Evolutionary conservation across 2,888 invertebrate species (phyloP), one percentile per base, ranked within the genome.

Genomic region (Eilema sororculum): DNA sequence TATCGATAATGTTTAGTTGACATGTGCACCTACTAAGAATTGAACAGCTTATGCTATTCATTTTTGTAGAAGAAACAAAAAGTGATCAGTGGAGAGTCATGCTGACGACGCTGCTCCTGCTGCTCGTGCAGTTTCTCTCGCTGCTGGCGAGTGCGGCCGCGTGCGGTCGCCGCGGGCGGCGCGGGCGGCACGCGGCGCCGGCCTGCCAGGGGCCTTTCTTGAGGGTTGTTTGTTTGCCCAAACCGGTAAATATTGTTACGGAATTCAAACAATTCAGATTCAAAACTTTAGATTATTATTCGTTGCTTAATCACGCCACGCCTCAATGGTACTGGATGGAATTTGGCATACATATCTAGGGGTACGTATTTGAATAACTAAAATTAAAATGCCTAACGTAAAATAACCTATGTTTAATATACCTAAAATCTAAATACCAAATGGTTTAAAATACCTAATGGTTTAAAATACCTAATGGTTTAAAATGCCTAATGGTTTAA

Each of bases 61-160:
- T 56, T 33, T 1, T 65, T 24, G 2, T 20, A 65, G 65, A 30
- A 57, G 10, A 57, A 65, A 57, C 16, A 65, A 65, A 30, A 65
- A 65, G 10, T 65, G 16, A 37, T 4, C 9, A n/a, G 13, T 24
- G 16, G 33, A 30, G 13, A 22, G 3, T n/a, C 3, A 57, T 57
- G 65, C 9, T 30, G 24, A 65, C 9, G 33, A 37, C 57, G 57
- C 5, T 65, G 33, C 4, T 22, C 33, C 33, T 65, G 24, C 10
- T 65, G 20, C 12, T 57, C 20, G 57, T 65, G 3, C 24, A 33
- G 0, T 16, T 65, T 3, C 8, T 28, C 22, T 30, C 52, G 13
- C 12, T 65, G 16, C 10, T 57, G 33, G 4, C 24, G 16, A 2
- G 8, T 3, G 28, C 46, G n/a, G 28, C 20, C 10, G 37, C 25